Percentiles rank a stretch among this genome's conserved stretches.
Conservation (phyloP, 2,113 vertebrate genomes). For the Tauraco erythrolophus region DNA sequence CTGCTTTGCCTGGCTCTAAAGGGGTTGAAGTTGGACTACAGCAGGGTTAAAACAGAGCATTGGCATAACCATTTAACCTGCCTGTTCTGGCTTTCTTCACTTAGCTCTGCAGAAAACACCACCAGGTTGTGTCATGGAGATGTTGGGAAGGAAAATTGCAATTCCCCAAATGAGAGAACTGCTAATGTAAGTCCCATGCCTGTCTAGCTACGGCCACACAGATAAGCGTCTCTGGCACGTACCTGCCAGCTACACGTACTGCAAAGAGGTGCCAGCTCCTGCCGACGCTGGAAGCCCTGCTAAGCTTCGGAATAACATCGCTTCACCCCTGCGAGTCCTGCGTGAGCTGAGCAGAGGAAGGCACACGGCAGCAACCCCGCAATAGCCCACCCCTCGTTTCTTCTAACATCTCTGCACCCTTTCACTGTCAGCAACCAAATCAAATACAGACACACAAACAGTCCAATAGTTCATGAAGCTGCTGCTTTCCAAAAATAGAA, state of each 20-base stretch:
- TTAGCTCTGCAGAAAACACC: neutral
- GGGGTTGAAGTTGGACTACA: neutral
- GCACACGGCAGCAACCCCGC: neutral
- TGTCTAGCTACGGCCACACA: neutral
- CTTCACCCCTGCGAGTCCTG: neutral
- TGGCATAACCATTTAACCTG: neutral
- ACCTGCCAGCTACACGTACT: neutral
- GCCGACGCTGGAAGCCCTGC: neutral
- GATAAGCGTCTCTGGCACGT: neutral
- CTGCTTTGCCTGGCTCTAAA: neutral
- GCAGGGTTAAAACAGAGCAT: neutral
- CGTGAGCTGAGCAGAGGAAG: rapidly evolving
- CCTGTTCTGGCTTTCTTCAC: neutral
- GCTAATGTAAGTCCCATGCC: neutral
- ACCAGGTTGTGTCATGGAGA: neutral
- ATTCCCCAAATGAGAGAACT: neutral
- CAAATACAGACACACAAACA: neutral
- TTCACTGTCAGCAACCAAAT: neutral
- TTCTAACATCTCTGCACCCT: neutral
- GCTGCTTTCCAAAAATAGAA: rapidly evolving
- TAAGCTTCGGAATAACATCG: neutral
- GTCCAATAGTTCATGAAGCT: neutral
- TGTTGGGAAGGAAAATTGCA: neutral
- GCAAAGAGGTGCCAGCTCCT: neutral
- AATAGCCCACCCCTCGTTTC: neutral